Percentiles rank a stretch among this genome's conserved stretches.
Evolutionary conservation across 2,797 vertebrate genomes (phyloP).

Genomic region (Avahi laniger): DNA sequence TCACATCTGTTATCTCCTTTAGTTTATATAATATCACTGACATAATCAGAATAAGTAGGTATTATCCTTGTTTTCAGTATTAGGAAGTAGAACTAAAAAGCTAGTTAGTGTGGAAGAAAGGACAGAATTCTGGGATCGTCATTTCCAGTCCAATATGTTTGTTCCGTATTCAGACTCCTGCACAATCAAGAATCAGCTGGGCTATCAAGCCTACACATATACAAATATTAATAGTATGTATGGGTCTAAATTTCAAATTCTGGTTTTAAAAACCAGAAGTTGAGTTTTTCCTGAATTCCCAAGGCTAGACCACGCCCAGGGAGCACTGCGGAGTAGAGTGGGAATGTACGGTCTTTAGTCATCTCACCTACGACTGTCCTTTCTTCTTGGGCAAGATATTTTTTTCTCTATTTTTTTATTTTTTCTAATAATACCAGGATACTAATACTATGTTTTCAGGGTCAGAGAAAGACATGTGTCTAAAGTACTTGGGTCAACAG

Average conservation of each 20-base stretch:
- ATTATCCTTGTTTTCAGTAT: background rate
- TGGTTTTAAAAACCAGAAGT: background rate
- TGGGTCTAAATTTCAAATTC: background rate
- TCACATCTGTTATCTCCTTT: no score
- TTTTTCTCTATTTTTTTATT: background rate
- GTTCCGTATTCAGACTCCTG: background rate
- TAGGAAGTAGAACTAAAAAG: background rate
- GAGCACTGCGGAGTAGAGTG: rapidly evolving
- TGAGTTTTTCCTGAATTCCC: background rate
- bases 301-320: background rate
- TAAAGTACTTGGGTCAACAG: background rate
- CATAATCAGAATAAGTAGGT: background rate
- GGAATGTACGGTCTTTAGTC: background rate
- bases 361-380: background rate
- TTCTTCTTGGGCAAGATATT: background rate
- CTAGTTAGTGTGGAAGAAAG: background rate
- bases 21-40: background rate
- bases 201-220: background rate
- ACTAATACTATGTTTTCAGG: background rate
- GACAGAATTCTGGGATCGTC: background rate
- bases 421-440: background rate
- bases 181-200: background rate
- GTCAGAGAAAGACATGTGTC: background rate
- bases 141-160: background rate
- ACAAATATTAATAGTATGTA: background rate